Evolutionary conservation across 2,113 vertebrate genomes (phyloP), one percentile per base, ranked within the genome.

Genomic region (Cryptomyrus ogoouensis): DNA sequence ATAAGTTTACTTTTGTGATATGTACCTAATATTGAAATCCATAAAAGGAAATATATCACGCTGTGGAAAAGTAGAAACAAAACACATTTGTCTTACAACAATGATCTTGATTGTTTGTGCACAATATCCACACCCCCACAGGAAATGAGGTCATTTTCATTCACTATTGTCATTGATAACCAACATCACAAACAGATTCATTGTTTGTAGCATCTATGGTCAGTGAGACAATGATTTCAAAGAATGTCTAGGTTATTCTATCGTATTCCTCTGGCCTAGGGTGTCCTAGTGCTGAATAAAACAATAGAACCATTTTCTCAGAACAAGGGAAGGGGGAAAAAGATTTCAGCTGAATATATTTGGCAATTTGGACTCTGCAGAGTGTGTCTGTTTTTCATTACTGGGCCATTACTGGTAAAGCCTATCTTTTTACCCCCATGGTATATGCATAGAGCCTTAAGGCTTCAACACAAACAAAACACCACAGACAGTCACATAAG

Each of bases 201-300:
- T 89, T 77, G 42, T 80, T 88, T 74, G 44, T 31, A 50, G 46
- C 42, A 53, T 24, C 6, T 86, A 56, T 86, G 12, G 21, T 90
- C 39, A 84, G 5, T 27, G 27, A 87, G 77, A 85, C 77, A 84
- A 89, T 62, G 24, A 62, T 90, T 86, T 90, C 53, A 90, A 86
- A 83, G 46, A 83, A 49, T 52, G 21, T 47, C 35, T 31, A 15
- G 56, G 44, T 52, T 83, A 89, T 50, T 84, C 89, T 27, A 19
- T 21, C 8, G 15, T 31, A 39, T 83, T 83, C 74, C 31, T 80
- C 74, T 39, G 74, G 31, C 66, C 8, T 13, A 70, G 56, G 7
- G 39, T 56, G 47, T 87, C 24, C 10, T 31, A 88, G 31, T n/a
- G 15, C 50, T 9, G 21, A 46, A 6, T 27, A 27, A 58, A 21